Base-by-base conservation (phyloP, 1,140 invertebrate species). In the Drosophila hydei region DNA sequence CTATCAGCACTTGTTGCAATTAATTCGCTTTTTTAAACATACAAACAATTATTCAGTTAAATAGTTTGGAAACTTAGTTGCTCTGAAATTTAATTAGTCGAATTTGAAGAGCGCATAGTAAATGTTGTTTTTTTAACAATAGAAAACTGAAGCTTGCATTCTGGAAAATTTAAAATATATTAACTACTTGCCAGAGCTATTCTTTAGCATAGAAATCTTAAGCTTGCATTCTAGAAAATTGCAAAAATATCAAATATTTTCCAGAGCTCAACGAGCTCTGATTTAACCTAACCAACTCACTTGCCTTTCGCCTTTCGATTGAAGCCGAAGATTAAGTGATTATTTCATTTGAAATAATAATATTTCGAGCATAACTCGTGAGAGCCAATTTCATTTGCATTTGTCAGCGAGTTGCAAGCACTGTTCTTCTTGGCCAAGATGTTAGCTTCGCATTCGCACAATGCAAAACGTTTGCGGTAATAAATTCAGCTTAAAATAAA, bases 401-500 rank as follows among this genome's bases (percentile, higher is more conserved):
- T 76, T 65, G 33, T 40, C 19, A 52, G 42, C 21, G 14, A 33
- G 18, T 14, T 36, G 36, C 36, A 40, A 23, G 19, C 52, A 12
- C 12, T 11, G 21, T 16, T 14, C 52, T 16, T 56, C 52, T 16
- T 56, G 21, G 23, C 38, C 30, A 19, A 33, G 30, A 33, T 25
- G 11, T 51, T 11, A 16, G 23, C 8, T 5, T 16, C 25, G 5
- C 45, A 5, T 27, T 56, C 14, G 38, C 38, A 43, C 54, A 55
- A 55, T 14, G 19, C 18, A 43, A 51, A 30, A 30, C 54, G 33
- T 30, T 76, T 27, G 63, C 45, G 45, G 52, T 52, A 74, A 87
- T 87, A 78, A 83, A 79, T 88, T 78, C 25, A 58, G 71, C 78
- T 79, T 76, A 76, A 69, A 78, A 76, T 68, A 88, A 81, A 75